These are phyloP conservation scores for Carcina quercana DNA, from an alignment of 2,888 invertebrate species.

Conservation along the genomic window DNA sequence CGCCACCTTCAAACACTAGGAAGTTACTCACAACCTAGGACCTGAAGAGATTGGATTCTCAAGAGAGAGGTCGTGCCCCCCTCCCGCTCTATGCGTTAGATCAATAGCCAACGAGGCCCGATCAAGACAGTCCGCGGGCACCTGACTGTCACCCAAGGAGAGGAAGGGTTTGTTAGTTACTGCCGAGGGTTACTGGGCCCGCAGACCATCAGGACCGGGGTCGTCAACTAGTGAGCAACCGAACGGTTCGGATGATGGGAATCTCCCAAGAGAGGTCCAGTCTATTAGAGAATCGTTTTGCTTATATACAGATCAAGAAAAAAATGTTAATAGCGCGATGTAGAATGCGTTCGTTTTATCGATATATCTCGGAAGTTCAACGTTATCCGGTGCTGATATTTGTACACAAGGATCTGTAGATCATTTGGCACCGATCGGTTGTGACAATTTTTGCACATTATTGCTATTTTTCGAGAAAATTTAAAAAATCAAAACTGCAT, in stretches of 20 bases:
- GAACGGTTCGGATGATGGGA: conserved; percentile 7
- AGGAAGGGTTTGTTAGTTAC: conserved; percentile 6
- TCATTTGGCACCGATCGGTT: too few species aligned
- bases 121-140: conserved; percentile 6
- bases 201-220: conserved; percentile 5
- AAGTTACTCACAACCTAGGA: conserved; percentile 1
- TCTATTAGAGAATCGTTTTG: neutral
- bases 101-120: conserved; percentile 4
- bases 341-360: conserved; percentile 2
- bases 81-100: conserved; percentile 7
- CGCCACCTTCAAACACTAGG: conserved; percentile 1
- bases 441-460: too few species aligned
- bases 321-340: conserved; percentile 9
- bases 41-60: neutral
- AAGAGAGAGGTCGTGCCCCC: conserved; percentile 1
- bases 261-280: conserved; percentile 10
- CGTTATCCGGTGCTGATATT: neutral
- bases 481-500: too few species aligned
- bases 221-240: conserved; percentile 4
- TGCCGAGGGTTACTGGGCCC: conserved; percentile 6
- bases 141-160: conserved; percentile 9
- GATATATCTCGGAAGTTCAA: too few species aligned
- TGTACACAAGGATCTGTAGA: too few species aligned
- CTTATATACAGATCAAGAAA: conserved; percentile 2
- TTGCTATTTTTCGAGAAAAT: too few species aligned